These are phyloP conservation scores for Heliopora coerulea DNA, from an alignment of 92 coral and sea anemone species.

Conservation along the genomic window DNA sequence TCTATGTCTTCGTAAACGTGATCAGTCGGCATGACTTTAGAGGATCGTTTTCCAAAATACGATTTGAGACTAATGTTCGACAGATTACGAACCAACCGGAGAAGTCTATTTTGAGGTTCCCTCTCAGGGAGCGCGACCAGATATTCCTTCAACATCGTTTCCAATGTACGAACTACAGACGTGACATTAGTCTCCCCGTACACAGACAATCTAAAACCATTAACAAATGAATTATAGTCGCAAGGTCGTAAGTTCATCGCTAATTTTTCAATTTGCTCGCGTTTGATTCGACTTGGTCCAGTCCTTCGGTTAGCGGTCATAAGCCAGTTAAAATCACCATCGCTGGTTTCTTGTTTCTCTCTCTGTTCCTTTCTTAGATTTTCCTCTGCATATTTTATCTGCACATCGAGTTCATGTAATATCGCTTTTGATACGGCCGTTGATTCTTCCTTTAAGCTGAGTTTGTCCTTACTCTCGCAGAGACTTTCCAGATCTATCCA, in stretches of 20 bases:
- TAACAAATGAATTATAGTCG: not conserved
- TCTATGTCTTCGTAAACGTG: not conserved
- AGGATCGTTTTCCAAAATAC: not conserved
- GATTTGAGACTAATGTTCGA: not conserved
- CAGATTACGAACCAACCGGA: slow-evolving; percentile 1
- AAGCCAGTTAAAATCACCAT: not conserved
- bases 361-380: too few relatives aligned
- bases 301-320: not conserved
- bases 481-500: too few relatives aligned
- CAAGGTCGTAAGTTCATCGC: not conserved
- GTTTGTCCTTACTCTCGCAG: too few relatives aligned
- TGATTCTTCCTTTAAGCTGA: too few relatives aligned
- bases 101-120: not conserved
- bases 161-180: not conserved
- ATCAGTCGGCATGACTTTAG: not conserved
- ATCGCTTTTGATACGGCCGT: too few relatives aligned
- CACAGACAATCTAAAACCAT: not conserved
- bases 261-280: not conserved
- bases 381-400: too few relatives aligned
- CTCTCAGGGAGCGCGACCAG: not conserved
- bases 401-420: too few relatives aligned
- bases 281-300: not conserved
- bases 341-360: not conserved
- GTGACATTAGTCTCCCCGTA: not conserved
- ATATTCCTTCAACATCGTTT: not conserved